A percentile compares a stretch with the other conserved stretches of the same genome.
Conservation (phyloP, 1,140 invertebrate genomes). For the Heliconius hermathena region DNA sequence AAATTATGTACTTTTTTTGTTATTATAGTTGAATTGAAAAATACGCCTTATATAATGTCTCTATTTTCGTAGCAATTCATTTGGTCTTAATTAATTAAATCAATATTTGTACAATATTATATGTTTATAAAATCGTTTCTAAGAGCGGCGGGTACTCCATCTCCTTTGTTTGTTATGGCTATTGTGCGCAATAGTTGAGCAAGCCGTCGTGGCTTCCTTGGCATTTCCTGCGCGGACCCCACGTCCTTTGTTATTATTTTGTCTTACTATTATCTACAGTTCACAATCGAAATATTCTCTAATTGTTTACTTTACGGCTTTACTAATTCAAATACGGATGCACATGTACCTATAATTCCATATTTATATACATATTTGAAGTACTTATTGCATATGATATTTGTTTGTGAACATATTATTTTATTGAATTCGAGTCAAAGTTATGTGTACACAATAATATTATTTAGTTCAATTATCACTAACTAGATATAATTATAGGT, state of each 20-base stretch:
- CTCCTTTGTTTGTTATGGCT: conserved; percentile 60
- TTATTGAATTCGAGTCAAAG: neutral
- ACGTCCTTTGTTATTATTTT: conserved; percentile 62
- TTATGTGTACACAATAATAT: neutral
- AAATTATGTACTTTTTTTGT: conserved; percentile 2
- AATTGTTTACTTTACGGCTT: neutral
- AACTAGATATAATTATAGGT: neutral
- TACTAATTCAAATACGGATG: neutral
- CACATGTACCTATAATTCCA: neutral
- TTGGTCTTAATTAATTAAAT: neutral
- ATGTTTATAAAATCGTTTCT: conserved; percentile 33
- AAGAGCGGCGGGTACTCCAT: conserved; percentile 34
- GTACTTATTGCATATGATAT: neutral
- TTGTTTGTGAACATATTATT: neutral
- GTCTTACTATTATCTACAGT: conserved; percentile 32
- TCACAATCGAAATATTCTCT: conserved; percentile 8
- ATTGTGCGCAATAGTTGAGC: conserved; percentile 66
- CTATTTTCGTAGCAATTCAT: neutral
- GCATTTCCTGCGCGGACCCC: conserved; percentile 64
- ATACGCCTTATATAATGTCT: neutral
- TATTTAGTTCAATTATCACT: neutral
- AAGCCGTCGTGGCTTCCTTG: conserved; percentile 55
- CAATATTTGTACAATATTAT: conserved; percentile 8
- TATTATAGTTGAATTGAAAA: neutral
- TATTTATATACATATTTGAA: neutral